Evolutionary conservation across 2,113 vertebrate genomes (phyloP).

Genomic region (Tupaia chinensis): DNA sequence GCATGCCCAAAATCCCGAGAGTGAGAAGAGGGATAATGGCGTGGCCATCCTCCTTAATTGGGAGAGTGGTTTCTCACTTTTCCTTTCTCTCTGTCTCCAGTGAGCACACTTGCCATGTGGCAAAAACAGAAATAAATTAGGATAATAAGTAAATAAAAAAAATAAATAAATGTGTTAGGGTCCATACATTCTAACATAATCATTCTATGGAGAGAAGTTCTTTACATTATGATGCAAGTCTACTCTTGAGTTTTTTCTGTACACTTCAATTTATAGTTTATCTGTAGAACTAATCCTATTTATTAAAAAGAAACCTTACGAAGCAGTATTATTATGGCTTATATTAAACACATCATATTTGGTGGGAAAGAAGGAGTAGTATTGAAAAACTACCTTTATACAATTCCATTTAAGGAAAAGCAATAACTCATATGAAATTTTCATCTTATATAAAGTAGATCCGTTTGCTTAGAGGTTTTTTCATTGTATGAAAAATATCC

Average conservation of each 20-base stretch:
- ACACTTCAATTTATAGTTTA: neutral
- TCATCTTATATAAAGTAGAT: neutral
- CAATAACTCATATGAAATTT: neutral
- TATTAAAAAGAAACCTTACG: neutral
- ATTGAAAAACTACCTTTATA: constrained; percentile 6
- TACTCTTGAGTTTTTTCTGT: neutral
- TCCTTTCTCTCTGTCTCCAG: no score
- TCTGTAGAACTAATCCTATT: constrained; percentile 11
- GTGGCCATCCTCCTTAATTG: no score
- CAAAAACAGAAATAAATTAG: no score
- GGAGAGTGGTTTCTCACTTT: no score
- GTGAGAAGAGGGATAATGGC: no score
- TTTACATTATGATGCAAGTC: neutral
- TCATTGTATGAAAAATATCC: neutral
- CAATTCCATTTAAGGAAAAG: constrained; percentile 15
- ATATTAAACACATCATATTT: constrained; percentile 11
- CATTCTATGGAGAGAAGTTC: constrained; percentile 8
- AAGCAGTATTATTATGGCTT: neutral
- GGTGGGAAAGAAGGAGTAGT: neutral
- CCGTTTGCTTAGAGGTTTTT: neutral
- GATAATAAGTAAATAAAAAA: no score
- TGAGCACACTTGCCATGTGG: no score
- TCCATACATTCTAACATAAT: constrained; percentile 29
- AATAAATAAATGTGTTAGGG: neutral
- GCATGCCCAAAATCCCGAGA: no score